Base-by-base conservation (phyloP, 2,888 invertebrate genomes). In the Pandemis heparana region DNA sequence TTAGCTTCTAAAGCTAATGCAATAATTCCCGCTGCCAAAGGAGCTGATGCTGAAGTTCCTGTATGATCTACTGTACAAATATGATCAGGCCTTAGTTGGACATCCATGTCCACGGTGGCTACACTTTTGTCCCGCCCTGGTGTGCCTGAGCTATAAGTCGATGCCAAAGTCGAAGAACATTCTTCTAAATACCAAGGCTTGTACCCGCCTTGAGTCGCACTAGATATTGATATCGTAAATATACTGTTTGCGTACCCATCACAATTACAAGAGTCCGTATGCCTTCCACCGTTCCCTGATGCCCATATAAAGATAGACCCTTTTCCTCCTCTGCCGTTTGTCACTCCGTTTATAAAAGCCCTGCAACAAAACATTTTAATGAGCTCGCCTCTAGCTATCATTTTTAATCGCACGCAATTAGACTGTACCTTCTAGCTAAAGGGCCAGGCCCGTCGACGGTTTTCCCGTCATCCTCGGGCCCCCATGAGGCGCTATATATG, bases 131-230 rank as follows among this genome's bases (percentile, higher is more conserved):
- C 98, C 79, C 97, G 96, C 0, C 98, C 98, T 0, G 98, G 98
- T 0, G 98, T 98, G 3, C 99, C 99, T 8, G 99, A 99, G 87
- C 99, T 99, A 92, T 99, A 99, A 0, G 99, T 99, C 18, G 99
- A 98, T 2, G 99, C 99, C 79, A 99, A 92, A 1, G 99, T 99
- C n/a, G 99, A 99, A 1, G 99, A 98, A 88, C 99, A 99, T 90
- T 99, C 99, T 92, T 99, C 99, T 82, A 99, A 96, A 91, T 99
- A 99, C 99, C 99, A 99, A 0, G 99, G 99, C 87, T 99, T 98
- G 87, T 93, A 96, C 89, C 98, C 98, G 82, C 98, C 97, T 95
- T 99, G 98, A 0, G 99, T 99, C 7, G 99, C 99, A 88, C 99
- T 99, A 71, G 99, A 99, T 87, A 99, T 98, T 79, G 99, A 99